phyloP scores from a whole-genome alignment of 2,797 vertebrate genomes.

The Triplophysa bombifrons region DNA sequence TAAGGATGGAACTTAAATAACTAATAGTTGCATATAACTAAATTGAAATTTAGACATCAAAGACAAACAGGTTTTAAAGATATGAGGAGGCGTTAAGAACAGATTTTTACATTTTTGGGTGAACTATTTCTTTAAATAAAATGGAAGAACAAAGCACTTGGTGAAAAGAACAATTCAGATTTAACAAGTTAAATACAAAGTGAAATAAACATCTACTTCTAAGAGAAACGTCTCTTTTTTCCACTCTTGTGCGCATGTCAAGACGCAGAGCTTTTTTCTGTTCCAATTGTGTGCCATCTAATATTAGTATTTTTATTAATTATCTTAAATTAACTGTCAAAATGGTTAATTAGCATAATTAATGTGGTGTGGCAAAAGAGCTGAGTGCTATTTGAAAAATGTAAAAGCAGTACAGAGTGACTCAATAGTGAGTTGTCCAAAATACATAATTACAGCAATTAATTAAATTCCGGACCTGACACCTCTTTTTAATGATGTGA shows the following conservation, averaged over 20 bases:
- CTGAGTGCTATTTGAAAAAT: slow-evolving; percentile 74
- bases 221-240: slow-evolving; percentile 22
- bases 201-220: slow-evolving; percentile 38
- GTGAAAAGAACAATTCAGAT: not conserved
- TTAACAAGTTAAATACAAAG: not conserved
- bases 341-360: slow-evolving; percentile 79
- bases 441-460: slow-evolving; percentile 77
- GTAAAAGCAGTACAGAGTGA: slow-evolving; percentile 67
- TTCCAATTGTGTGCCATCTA: slow-evolving; percentile 69
- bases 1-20: not conserved
- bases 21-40: not conserved
- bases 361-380: slow-evolving; percentile 72
- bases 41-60: not conserved
- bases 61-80: not conserved
- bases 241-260: not conserved
- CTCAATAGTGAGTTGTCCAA: slow-evolving; percentile 71
- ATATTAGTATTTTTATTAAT: slow-evolving; percentile 83
- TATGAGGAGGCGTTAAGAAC: not conserved
- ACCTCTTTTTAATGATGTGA: slow-evolving; percentile 58
- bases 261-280: not conserved
- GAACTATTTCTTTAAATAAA: not conserved
- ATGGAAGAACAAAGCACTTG: not conserved
- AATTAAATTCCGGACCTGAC: slow-evolving; percentile 68
- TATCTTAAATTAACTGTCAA: slow-evolving; percentile 79
- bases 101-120: not conserved